phyloP scores from a whole-genome alignment of 2,113 vertebrate genomes.

The Burhinus oedicnemus region DNA sequence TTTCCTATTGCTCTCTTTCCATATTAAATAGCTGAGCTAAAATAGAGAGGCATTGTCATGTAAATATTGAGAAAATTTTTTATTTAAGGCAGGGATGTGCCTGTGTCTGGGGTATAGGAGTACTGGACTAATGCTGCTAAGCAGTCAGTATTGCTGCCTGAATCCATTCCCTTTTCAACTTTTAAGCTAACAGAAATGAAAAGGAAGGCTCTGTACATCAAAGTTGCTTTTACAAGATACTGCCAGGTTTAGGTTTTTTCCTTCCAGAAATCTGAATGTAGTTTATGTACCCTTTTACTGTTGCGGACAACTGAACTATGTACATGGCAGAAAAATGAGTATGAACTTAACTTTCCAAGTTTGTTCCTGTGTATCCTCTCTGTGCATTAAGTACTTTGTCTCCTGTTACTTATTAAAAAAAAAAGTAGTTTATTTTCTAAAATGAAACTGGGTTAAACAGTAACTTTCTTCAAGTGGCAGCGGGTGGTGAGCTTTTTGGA shows the following conservation, averaged over 20 bases:
- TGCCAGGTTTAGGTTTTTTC: not conserved
- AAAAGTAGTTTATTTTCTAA: not conserved
- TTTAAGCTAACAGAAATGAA: not conserved
- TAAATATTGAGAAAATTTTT: not conserved
- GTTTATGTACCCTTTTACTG: not conserved
- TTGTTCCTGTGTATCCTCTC: not conserved
- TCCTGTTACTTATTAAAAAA: not conserved
- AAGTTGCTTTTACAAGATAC: not conserved
- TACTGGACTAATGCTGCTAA: not conserved
- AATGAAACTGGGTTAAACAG: constrained; percentile 19
- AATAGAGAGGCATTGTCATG: not conserved
- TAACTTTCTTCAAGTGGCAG: not conserved
- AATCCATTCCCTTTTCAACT: not conserved
- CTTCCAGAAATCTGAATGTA: not conserved
- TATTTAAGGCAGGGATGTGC: not conserved
- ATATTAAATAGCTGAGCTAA: not conserved
- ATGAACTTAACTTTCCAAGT: not conserved
- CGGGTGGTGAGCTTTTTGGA: not conserved
- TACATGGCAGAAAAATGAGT: not conserved
- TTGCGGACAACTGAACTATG: not conserved
- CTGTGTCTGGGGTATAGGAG: not conserved
- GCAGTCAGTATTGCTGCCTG: not conserved
- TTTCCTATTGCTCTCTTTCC: not conserved
- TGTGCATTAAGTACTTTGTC: not conserved
- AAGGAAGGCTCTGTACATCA: not conserved